A percentile compares a stretch with the other conserved stretches of the same genome.
Evolutionary conservation across 2,113 vertebrate genomes (phyloP).

Genomic region (Gulo gulo): DNA sequence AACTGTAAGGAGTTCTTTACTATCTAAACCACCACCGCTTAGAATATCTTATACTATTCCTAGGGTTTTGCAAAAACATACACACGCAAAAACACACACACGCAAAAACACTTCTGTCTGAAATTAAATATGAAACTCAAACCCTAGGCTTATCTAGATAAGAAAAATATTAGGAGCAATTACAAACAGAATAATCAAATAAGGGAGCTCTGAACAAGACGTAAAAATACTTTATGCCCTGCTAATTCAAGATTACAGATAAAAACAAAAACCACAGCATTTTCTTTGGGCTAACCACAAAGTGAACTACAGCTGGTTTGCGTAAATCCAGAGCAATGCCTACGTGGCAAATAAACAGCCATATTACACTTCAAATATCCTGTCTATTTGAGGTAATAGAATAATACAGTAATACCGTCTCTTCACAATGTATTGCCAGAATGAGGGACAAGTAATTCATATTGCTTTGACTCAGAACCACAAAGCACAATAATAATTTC

Average conservation of each 20-base stretch:
- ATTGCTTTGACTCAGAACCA: neutral
- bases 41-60: slow-evolving; percentile 24
- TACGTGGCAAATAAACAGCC: slow-evolving; percentile 76
- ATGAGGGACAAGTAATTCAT: neutral
- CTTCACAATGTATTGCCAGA: slow-evolving; percentile 8
- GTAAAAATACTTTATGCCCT: slow-evolving; percentile 44
- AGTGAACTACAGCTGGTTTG: slow-evolving; percentile 66
- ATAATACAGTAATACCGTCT: neutral
- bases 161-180: slow-evolving; percentile 69
- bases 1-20: neutral
- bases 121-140: slow-evolving; percentile 63
- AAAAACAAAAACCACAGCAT: slow-evolving; percentile 67
- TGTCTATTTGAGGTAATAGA: slow-evolving; percentile 30
- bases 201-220: slow-evolving; percentile 57
- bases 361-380: slow-evolving; percentile 57
- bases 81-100: neutral
- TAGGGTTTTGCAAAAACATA: slow-evolving; percentile 12
- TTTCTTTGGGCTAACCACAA: slow-evolving; percentile 71
- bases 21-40: neutral
- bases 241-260: slow-evolving; percentile 49
- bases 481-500: neutral
- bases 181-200: slow-evolving; percentile 71
- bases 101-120: neutral
- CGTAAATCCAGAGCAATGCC: slow-evolving; percentile 47
- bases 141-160: neutral